phyloP scores from a whole-genome alignment of 2,113 vertebrate genomes.

The Canis aureus region DNA sequence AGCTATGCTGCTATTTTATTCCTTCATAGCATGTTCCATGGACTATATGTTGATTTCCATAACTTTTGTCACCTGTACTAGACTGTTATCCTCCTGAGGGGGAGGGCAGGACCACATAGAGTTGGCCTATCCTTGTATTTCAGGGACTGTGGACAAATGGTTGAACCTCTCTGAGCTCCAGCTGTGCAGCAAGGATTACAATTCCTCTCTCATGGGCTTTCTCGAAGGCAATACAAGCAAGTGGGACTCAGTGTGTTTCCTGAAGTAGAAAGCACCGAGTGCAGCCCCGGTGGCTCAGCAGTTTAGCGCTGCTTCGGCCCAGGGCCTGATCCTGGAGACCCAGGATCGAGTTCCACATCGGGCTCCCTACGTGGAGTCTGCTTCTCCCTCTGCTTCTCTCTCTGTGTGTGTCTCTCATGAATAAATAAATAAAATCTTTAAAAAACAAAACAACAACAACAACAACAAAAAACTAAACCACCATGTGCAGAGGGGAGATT shows the following conservation, averaged over 20 bases:
- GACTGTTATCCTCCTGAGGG: not conserved
- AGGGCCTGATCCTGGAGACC: no score
- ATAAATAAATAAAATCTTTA: no score
- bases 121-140: not conserved
- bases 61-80: slow-evolving; percentile 45
- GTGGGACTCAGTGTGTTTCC: not conserved
- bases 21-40: not conserved
- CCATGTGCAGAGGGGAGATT: not conserved
- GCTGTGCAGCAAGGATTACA: not conserved
- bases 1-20: slow-evolving; percentile 19
- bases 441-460: no score
- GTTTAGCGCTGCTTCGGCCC: no score
- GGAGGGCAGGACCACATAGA: slow-evolving; percentile 1
- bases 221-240: not conserved
- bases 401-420: no score
- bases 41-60: not conserved
- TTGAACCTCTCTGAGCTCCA: not conserved
- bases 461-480: not conserved
- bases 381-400: no score
- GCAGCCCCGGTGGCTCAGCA: no score
- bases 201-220: not conserved
- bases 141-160: not conserved
- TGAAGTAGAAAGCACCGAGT: not conserved
- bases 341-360: no score
- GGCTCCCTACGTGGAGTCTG: no score